Evolutionary conservation across 1,140 invertebrate species (phyloP).

Genomic region (Gonioctena quinquepunctata): DNA sequence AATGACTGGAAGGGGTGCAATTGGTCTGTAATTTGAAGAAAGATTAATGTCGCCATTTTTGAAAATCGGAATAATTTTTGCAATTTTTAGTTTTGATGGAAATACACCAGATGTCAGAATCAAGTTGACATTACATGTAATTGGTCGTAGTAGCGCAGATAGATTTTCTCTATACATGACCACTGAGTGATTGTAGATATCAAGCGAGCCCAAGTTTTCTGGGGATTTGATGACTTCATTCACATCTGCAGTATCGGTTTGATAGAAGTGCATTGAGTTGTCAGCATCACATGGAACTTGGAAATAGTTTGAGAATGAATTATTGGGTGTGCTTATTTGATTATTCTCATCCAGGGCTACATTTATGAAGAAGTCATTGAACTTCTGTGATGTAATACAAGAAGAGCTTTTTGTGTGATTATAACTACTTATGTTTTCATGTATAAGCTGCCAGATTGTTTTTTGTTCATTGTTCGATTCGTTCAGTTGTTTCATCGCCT

Average conservation of each 20-base stretch:
- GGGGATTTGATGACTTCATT: slow-evolving; percentile 2
- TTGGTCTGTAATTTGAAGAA: no score
- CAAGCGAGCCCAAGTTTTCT: slow-evolving; percentile 1
- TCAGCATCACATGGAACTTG: slow-evolving; percentile 1
- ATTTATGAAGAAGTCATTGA: slow-evolving; percentile 1
- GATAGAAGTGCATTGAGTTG: no score
- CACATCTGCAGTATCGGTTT: background rate
- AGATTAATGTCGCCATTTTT: no score
- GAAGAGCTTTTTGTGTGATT: slow-evolving; percentile 1
- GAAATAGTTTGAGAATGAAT: slow-evolving; percentile 3
- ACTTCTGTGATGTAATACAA: background rate
- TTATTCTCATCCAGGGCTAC: background rate
- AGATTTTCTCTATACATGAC: background rate
- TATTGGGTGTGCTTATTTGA: background rate
- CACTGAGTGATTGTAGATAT: slow-evolving; percentile 2
- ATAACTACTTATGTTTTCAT: background rate
- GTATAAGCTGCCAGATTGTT: slow-evolving; percentile 1
- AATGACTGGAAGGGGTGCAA: no score
- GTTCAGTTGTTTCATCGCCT: slow-evolving; percentile 1
- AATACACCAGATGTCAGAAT: background rate
- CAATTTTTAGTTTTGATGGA: no score
- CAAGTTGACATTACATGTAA: background rate
- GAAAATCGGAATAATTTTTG: no score
- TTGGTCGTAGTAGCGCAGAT: slow-evolving; percentile 1
- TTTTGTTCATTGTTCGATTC: background rate